These are phyloP conservation scores for Cottoperca gobio DNA, from an alignment of 2,797 vertebrate genomes.

Conservation along the genomic window DNA sequence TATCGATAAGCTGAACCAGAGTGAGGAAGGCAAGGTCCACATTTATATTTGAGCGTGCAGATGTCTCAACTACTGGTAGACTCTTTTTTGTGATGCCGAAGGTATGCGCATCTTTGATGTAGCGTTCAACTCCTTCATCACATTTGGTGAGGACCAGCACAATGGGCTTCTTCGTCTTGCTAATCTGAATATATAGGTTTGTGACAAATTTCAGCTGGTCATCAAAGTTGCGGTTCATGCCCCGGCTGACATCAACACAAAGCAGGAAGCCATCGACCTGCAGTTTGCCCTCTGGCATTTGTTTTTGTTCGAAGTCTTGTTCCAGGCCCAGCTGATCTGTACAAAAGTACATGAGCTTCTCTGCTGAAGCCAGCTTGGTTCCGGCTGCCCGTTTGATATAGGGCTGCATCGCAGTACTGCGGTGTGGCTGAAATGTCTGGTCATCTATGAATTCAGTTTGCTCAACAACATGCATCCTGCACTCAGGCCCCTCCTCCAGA, in stretches of 20 bases:
- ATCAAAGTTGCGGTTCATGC: constrained; percentile 99
- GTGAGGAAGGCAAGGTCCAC: constrained; percentile 95
- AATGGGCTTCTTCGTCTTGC: constrained; percentile 95
- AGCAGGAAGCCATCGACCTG: constrained; percentile 95
- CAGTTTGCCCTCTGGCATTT: constrained; percentile 99
- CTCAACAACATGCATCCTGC: constrained; percentile 94
- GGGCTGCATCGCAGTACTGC: constrained; percentile 97
- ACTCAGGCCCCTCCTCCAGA: constrained; percentile 94
- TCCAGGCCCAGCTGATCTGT: constrained; percentile 98
- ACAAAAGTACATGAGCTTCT: constrained; percentile 99
- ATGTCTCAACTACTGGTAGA: constrained; percentile 97
- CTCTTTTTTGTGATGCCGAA: constrained; percentile 98
- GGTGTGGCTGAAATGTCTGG: constrained; percentile 98
- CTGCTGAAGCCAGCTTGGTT: constrained; percentile 95
- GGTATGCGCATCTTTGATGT: constrained; percentile 96
- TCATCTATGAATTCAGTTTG: constrained; percentile 99
- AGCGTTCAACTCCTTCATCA: constrained; percentile 97
- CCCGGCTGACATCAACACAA: constrained; percentile 95
- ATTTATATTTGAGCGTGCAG: constrained; percentile 97
- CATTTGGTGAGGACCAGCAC: constrained; percentile 96
- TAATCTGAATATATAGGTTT: constrained; percentile 95
- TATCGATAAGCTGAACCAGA: constrained; percentile 94
- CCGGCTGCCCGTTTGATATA: constrained; percentile 96
- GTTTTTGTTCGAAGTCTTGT: constrained; percentile 99
- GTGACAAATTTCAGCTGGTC: constrained; percentile 97